A percentile compares a stretch with the other conserved stretches of the same genome.
Evolutionary conservation across 1,140 invertebrate species (phyloP).

Genomic region (Meloidogyne chitwoodi): DNA sequence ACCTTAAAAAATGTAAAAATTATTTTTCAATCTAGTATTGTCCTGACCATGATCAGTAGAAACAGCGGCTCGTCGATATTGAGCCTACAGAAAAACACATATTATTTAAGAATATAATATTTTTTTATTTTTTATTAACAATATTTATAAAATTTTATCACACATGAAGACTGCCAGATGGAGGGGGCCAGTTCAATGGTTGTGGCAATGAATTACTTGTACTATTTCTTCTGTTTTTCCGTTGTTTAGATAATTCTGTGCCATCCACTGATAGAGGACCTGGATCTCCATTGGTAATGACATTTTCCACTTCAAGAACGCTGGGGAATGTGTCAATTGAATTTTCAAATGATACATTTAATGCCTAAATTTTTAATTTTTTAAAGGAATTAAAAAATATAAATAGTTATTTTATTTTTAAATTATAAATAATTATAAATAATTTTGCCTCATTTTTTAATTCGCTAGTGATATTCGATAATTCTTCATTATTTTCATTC

Average conservation of each 20-base stretch:
- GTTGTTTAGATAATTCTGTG: constrained; percentile 24
- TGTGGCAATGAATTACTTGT: not conserved
- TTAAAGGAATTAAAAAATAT: no score
- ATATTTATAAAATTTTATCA: no score
- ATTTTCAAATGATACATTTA: not conserved
- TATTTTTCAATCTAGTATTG: not conserved
- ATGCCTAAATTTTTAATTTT: not conserved
- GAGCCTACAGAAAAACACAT: constrained; percentile 31
- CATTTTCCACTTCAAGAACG: not conserved
- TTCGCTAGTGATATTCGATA: not conserved
- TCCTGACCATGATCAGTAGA: constrained; percentile 53
- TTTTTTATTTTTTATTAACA: no score
- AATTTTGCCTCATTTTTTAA: not conserved
- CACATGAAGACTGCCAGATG: constrained; percentile 27
- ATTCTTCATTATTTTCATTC: not conserved
- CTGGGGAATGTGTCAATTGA: not conserved
- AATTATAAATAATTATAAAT: not conserved
- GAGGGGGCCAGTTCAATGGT: constrained; percentile 26
- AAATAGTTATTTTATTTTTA: no score
- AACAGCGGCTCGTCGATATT: constrained; percentile 51
- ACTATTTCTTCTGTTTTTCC: not conserved
- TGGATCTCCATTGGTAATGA: not conserved
- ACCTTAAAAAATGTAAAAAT: not conserved
- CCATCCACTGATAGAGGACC: constrained; percentile 29
- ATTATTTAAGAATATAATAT: no score